A percentile compares a stretch with the other conserved stretches of the same genome.
phyloP scores from a whole-genome alignment of 2,797 vertebrate genomes.

The Aeoliscus strigatus region DNA sequence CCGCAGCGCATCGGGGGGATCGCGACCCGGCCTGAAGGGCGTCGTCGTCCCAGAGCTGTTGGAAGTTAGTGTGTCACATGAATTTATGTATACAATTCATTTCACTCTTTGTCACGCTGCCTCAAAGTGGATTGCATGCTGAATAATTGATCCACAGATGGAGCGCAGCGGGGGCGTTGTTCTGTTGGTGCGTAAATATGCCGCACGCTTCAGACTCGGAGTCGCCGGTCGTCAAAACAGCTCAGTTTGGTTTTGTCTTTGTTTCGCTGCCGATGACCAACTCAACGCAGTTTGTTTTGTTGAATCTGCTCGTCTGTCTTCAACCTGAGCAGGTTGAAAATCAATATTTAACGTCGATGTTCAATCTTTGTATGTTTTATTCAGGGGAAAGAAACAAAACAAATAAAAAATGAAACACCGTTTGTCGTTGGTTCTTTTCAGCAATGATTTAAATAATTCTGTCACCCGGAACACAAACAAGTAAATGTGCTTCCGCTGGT shows the following conservation, averaged over 20 bases:
- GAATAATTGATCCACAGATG: constrained; percentile 65
- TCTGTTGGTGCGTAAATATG: constrained; percentile 31
- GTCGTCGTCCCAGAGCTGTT: constrained; percentile 4
- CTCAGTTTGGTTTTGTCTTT: constrained; percentile 10
- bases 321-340: constrained; percentile 30
- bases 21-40: constrained; percentile 29
- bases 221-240: constrained; percentile 7
- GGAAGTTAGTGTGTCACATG: constrained; percentile 48
- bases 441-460: no score
- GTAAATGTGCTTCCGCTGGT: constrained; percentile 17
- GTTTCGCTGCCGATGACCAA: constrained; percentile 1
- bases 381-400: constrained; percentile 22
- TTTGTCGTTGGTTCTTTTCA: constrained; percentile 1
- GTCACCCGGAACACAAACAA: no score
- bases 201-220: not conserved
- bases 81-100: constrained; percentile 51
- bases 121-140: constrained; percentile 53
- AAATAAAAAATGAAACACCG: constrained; percentile 18
- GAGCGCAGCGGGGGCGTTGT: constrained; percentile 30
- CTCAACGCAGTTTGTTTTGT: not conserved
- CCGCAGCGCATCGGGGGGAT: constrained; percentile 12
- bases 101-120: constrained; percentile 21
- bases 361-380: constrained; percentile 45
- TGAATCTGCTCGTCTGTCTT: no score
- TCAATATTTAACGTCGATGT: constrained; percentile 49